These are phyloP conservation scores for Pentalonia nigronervosa DNA, from an alignment of 1,140 invertebrate genomes.

Conservation along the genomic window DNA sequence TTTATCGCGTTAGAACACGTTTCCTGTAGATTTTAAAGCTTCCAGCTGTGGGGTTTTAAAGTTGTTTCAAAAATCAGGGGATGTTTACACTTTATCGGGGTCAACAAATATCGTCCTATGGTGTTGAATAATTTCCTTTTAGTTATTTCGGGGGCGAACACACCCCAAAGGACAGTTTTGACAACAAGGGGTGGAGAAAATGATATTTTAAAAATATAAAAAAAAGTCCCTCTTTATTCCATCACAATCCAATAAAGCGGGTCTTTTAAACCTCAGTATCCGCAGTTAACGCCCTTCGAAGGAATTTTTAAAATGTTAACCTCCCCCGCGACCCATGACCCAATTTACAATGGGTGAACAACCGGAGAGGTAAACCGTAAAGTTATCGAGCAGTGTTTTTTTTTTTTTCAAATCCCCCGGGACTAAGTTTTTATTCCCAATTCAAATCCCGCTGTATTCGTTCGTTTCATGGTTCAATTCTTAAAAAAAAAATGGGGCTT, in stretches of 20 bases:
- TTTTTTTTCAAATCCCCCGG: constrained; percentile 26
- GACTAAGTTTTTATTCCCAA: constrained; percentile 56
- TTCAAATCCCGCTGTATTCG: constrained; percentile 52
- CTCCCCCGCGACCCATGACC: constrained; percentile 55
- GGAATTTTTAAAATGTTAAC: constrained; percentile 57
- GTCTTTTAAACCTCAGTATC: constrained; percentile 52
- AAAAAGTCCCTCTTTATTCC: constrained; percentile 46
- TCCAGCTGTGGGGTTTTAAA: not conserved
- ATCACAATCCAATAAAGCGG: constrained; percentile 53
- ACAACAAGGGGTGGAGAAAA: constrained; percentile 53
- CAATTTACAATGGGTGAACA: constrained; percentile 55
- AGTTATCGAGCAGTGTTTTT: constrained; percentile 51
- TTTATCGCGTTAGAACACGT: constrained; percentile 51
- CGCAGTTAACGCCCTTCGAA: constrained; percentile 47
- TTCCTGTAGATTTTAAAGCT: constrained; percentile 25
- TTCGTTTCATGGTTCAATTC: constrained; percentile 57
- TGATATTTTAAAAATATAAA: constrained; percentile 58
- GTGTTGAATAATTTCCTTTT: constrained; percentile 53
- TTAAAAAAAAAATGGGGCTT: constrained; percentile 27
- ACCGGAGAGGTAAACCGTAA: constrained; percentile 57
- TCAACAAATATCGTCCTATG: constrained; percentile 40
- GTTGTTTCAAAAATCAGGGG: constrained; percentile 37
- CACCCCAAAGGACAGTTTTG: constrained; percentile 55
- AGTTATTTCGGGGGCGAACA: constrained; percentile 34
- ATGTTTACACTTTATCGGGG: constrained; percentile 54